Base-by-base conservation (phyloP, 2,797 vertebrate species). In the Helostoma temminkii region DNA sequence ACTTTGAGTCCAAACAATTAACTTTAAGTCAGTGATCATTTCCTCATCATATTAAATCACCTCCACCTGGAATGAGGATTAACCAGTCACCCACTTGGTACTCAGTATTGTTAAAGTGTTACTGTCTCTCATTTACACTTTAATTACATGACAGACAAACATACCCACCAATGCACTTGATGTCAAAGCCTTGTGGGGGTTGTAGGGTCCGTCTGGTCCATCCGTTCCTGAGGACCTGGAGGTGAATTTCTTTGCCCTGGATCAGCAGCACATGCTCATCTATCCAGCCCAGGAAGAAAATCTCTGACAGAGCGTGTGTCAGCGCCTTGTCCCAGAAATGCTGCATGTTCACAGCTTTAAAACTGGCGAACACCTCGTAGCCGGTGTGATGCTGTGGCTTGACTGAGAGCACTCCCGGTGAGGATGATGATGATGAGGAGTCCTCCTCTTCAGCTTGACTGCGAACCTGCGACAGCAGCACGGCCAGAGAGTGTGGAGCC, bases 281-380 rank as follows among this genome's bases (percentile, higher is more conserved):
- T 78, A 99, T 95, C 97, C 97, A 99, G 55, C 98, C 98, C 74
- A 99, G 92, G 91, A 98, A 98, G 89, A 97, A 96, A 65, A 96
- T 93, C 91, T 97, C 96, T 0, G 95, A 88, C 80, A 97, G 92
- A 2, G 97, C 97, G n/a, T 94, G 94, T 0, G 95, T 96, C 79
- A 97, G 95, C 47, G 94, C 89, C 91, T 93, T 92, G 92, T 99
- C 96, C 97, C 97, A 99, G 91, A 97, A 98, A 64, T 97, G 96
- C 86, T 95, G 95, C 97, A 97, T 95, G 94, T 99, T 99, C 37
- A 95, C 96, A 18, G 95, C 93, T 91, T 99, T 99, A 88, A 99
- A 99, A 83, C 93, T 95, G 0, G 96, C 97, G 81, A 99, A 99
- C 41, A 99, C 94, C 88, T 97, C 96, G 83, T 97, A 98, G 57